Evolutionary conservation across 2,888 invertebrate species (phyloP), one percentile per base, ranked within the genome.

Genomic region (Pomacea canaliculata): DNA sequence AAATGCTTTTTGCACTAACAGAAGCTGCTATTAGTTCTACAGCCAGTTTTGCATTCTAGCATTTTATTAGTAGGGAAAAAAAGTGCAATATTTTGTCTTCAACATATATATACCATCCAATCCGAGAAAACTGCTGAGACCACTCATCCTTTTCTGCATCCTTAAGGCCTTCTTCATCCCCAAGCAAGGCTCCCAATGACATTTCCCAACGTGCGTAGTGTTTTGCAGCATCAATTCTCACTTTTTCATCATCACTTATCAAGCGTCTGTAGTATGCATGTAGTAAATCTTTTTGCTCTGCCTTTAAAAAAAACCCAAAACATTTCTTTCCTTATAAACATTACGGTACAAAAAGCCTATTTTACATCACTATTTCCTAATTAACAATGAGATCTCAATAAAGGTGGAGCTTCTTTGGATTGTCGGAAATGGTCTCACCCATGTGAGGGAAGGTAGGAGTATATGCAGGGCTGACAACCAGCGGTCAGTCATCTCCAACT

Each of bases 181-280:
- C 37, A 62, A 73, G 77, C 12, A 87, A 78, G 23, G 83, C 72
- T 0, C 86, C 85, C 18, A 87, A 87, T 5, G 84, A 79, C 85
- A 88, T 83, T 77, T 89, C 89, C 89, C 89, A 89, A 16, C 73
- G 82, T 77, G 86, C 85, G 89, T 88, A 89, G 0, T 82, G 82
- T 67, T 81, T 81, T 12, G 89, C 89, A 71, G 86, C 87, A 68
- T 79, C 78, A 23, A 84, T 56, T 59, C 80, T 76, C 18, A 80
- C 81, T 12, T 81, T 74, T 37, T 82, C 81, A 71, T 89, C 85
- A 10, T 83, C 83, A 66, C 88, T 81, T 7, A 88, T 89, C 76
- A 89, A 78, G 10, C 86, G 82, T 7, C 88, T 81, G 76, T 89
- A 85, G 79, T 87, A 89, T 7, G 89, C 89, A 71, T 84, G 80